Evolutionary conservation across 1,140 invertebrate genomes (phyloP), one percentile per base, ranked within the genome.

Genomic region (Streblospio benedicti): DNA sequence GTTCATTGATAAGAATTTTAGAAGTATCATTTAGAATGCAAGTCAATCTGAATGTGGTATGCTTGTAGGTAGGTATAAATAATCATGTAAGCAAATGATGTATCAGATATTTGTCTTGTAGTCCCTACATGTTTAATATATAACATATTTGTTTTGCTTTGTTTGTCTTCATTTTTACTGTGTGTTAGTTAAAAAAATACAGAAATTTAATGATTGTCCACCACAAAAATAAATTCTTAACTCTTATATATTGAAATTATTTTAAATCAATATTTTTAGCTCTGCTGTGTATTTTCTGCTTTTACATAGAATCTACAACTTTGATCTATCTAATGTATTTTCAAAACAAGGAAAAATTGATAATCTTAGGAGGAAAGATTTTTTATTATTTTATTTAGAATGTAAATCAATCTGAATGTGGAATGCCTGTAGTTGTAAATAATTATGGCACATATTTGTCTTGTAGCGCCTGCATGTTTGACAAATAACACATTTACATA

Each of bases 71-170:
- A n/a, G n/a, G n/a, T n/a, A n/a, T n/a, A n/a, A n/a, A n/a, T n/a
- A n/a, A n/a, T n/a, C n/a, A n/a, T n/a, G n/a, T 45, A 45, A 14
- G 23, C 20, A 23, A 9, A 9, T 23, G 6, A 9, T 45, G 44
- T 43, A 1, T 1, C 3, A 45, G 44, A 23, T 20, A 45, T 45
- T 6, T 45, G 44, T 5, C 38, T 57, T n/a, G 55, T 57, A 0
- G 55, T 43, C 55, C 55, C 27, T 57, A 43, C 16, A 44, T 14
- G 27, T 57, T 57, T 1, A n/a, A 3, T 25, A 43, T 43, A 25
- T 57, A 27, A 35, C 55, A 57, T n/a, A 38, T 41, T 35, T 57
- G 47, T 31, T 57, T 43, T n/a, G 28, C 55, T 45, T 57, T 27
- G 41, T 57, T 52, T 52, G 50, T 52, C 50, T 6, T 30, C 50